Evolutionary conservation across 2,797 vertebrate species (phyloP).

Genomic region (Cyclura pinguis): DNA sequence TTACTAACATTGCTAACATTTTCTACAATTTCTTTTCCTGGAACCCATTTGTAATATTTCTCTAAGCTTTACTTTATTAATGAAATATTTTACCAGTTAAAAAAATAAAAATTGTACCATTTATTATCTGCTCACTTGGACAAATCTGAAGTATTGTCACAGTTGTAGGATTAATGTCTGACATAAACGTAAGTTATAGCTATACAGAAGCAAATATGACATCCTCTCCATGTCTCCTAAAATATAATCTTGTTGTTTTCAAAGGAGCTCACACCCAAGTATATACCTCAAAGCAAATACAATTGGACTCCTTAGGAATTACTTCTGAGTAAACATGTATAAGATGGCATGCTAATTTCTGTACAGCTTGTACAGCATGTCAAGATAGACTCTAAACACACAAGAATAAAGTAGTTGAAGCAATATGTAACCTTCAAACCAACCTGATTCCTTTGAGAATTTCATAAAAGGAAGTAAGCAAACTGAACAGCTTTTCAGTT

Average conservation of each 20-base stretch:
- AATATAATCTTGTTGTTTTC: background rate
- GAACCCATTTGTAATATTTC: constrained; percentile 31
- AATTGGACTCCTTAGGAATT: background rate
- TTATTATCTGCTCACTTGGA: constrained; percentile 31
- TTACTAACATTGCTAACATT: background rate
- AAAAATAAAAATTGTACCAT: constrained; percentile 33
- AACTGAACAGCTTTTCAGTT: constrained; percentile 7
- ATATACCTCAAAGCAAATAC: background rate
- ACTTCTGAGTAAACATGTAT: background rate
- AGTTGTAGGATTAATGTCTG: constrained; percentile 18
- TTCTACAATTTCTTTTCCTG: constrained; percentile 13
- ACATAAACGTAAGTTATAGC: constrained; percentile 1
- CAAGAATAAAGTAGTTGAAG: background rate
- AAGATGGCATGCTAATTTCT: constrained; percentile 4
- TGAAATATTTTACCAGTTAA: constrained; percentile 20
- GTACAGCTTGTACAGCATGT: constrained; percentile 28
- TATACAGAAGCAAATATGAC: too few species aligned
- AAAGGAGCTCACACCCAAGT: background rate
- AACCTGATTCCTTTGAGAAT: constrained; percentile 4
- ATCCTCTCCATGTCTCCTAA: background rate
- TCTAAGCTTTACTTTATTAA: constrained; percentile 31
- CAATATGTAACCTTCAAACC: background rate
- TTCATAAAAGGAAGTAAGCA: constrained; percentile 41
- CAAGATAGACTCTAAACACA: constrained; percentile 25
- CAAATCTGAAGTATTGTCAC: constrained; percentile 42